phyloP scores from a whole-genome alignment of 2,888 invertebrate genomes.

The Pollenia amentaria region DNA sequence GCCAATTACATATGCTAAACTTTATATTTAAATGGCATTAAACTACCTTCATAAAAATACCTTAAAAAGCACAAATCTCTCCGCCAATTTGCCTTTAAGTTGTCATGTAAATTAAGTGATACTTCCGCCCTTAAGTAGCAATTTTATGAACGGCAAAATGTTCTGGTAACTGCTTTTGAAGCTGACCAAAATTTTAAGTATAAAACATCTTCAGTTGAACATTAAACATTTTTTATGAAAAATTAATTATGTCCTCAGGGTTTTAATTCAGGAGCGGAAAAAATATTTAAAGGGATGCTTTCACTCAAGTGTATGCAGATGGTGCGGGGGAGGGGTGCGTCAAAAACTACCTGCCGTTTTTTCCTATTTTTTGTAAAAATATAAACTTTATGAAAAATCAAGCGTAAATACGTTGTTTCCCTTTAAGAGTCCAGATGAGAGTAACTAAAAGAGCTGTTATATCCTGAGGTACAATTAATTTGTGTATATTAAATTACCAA shows the following conservation, averaged over 20 bases:
- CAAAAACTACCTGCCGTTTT: slow-evolving; percentile 57
- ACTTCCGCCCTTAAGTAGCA: slow-evolving; percentile 44
- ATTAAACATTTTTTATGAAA: slow-evolving; percentile 78
- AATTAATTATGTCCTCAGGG: slow-evolving; percentile 84
- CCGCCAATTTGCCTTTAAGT: slow-evolving; percentile 25
- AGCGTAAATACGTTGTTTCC: slow-evolving; percentile 38
- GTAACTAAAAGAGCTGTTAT: not conserved
- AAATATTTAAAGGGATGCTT: slow-evolving; percentile 41
- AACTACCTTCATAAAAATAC: slow-evolving; percentile 8
- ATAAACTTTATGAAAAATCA: slow-evolving; percentile 56
- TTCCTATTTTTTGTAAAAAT: slow-evolving; percentile 14
- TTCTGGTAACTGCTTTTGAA: slow-evolving; percentile 15
- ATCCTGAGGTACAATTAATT: slow-evolving; percentile 55
- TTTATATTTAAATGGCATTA: not conserved
- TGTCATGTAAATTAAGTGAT: slow-evolving; percentile 68
- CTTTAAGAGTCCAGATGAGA: not conserved
- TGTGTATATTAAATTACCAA: slow-evolving; percentile 48
- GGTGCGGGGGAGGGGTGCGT: not conserved
- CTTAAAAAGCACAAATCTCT: not conserved
- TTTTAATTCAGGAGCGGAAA: slow-evolving; percentile 58
- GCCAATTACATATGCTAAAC: slow-evolving; percentile 42
- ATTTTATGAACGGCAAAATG: not conserved
- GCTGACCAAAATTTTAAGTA: slow-evolving; percentile 37
- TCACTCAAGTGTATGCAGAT: slow-evolving; percentile 5
- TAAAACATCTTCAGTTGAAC: not conserved